Conservation (phyloP, 2,888 invertebrate species). For the Lepidochitona cinerea region DNA sequence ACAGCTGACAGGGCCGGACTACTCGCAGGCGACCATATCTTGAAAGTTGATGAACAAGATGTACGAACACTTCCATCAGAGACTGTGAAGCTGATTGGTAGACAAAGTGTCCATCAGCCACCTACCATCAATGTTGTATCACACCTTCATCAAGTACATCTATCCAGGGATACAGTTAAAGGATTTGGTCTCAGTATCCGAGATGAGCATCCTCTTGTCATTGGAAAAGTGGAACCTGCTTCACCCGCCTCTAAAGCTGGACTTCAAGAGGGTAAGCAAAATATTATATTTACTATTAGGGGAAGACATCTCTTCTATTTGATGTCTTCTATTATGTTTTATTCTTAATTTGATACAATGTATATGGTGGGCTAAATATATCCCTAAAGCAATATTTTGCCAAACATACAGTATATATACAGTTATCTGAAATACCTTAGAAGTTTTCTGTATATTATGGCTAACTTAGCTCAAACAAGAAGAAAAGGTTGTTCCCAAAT, state of each 20-base stretch:
- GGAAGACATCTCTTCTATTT: too few relatives aligned
- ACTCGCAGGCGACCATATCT: constrained; percentile 64
- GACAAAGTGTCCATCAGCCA: constrained; percentile 46
- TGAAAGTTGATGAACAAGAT: constrained; percentile 66
- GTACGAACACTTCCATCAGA: constrained; percentile 61
- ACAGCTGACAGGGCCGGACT: constrained; percentile 63
- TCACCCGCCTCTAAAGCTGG: constrained; percentile 64
- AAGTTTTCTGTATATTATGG: too few relatives aligned
- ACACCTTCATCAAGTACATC: constrained; percentile 50
- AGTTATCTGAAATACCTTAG: too few relatives aligned
- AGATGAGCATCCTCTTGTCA: constrained; percentile 56
- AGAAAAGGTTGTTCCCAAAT: too few relatives aligned
- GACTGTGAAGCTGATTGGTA: constrained; percentile 54
- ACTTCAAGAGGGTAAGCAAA: constrained; percentile 54
- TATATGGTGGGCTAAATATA: too few relatives aligned
- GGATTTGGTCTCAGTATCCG: constrained; percentile 61
- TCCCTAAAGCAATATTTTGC: too few relatives aligned
- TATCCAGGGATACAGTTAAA: constrained; percentile 43
- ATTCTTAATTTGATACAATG: too few relatives aligned
- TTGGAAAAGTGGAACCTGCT: constrained; percentile 56
- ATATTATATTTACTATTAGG: too few relatives aligned
- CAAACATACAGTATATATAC: too few relatives aligned
- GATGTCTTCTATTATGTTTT: too few relatives aligned
- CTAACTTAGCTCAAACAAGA: too few relatives aligned
- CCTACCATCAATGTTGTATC: constrained; percentile 66